phyloP scores from a whole-genome alignment of 1,140 invertebrate species.

The Pissodes strobi region DNA sequence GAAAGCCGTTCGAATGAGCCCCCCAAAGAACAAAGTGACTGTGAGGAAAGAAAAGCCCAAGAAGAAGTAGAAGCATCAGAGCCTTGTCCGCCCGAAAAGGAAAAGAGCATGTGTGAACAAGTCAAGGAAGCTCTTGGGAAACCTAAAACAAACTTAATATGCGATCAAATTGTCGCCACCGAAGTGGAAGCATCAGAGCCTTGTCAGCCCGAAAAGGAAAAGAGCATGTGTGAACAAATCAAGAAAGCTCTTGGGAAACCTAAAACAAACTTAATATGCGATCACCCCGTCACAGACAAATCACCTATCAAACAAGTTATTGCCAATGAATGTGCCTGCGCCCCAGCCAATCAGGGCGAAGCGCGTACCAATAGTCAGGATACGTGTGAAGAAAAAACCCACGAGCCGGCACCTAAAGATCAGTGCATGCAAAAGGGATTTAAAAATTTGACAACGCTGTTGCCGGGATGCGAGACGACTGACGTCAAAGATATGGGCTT shows the following conservation, averaged over 20 bases:
- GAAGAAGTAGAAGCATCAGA: neutral
- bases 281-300: too few relatives aligned
- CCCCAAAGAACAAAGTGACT: too few relatives aligned
- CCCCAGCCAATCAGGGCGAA: too few relatives aligned
- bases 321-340: too few relatives aligned
- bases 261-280: too few relatives aligned
- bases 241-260: too few relatives aligned
- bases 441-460: constrained; percentile 1
- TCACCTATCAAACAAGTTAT: too few relatives aligned
- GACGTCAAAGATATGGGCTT: constrained; percentile 14
- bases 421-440: constrained; percentile 22
- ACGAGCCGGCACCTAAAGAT: neutral
- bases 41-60: too few relatives aligned
- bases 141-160: neutral
- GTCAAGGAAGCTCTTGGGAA: neutral
- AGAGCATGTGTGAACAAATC: neutral
- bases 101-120: neutral
- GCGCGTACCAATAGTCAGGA: too few relatives aligned
- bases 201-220: neutral
- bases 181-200: neutral
- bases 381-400: neutral
- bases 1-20: too few relatives aligned
- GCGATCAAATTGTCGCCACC: neutral
- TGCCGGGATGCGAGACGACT: neutral
- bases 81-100: neutral